Conservation (phyloP, 2,113 vertebrate species). For the Chaetura pelagica region DNA sequence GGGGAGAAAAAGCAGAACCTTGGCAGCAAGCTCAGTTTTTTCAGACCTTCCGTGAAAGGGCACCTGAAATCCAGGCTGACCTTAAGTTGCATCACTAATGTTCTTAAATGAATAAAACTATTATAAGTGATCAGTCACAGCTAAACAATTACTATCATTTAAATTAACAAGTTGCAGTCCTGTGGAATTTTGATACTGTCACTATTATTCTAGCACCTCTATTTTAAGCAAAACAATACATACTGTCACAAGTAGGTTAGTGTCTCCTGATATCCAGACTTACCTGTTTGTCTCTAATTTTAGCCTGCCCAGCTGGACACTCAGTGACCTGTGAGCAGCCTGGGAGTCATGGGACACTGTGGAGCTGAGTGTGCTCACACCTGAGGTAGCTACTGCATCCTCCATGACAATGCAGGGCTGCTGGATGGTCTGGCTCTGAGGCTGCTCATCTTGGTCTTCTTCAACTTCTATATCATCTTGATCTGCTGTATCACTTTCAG, state of each 20-base stretch:
- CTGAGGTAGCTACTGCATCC: conserved; percentile 92
- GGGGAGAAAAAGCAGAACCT: conserved; percentile 42
- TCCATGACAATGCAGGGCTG: conserved; percentile 81
- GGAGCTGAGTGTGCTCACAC: conserved; percentile 98
- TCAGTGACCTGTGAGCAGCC: conserved; percentile 85
- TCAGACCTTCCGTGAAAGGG: neutral
- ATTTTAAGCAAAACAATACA: neutral
- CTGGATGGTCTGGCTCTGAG: conserved; percentile 77
- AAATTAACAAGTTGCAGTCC: neutral
- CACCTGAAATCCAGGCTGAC: neutral
- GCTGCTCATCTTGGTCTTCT: conserved; percentile 79
- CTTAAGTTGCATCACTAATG: neutral
- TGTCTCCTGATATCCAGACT: neutral
- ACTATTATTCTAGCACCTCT: neutral
- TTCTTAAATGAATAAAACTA: neutral
- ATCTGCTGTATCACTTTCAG: conserved; percentile 94
- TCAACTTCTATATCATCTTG: conserved; percentile 90
- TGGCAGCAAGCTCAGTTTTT: neutral
- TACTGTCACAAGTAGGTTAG: neutral
- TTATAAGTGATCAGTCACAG: neutral
- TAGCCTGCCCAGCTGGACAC: conserved; percentile 90
- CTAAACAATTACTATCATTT: neutral
- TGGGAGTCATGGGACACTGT: conserved; percentile 92
- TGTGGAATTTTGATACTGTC: neutral
- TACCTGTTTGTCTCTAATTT: conserved; percentile 96